Percentiles rank a stretch among this genome's conserved stretches.
These are phyloP conservation scores for Hiodon tergisus DNA, from an alignment of 2,113 vertebrate genomes.

Conservation along the genomic window DNA sequence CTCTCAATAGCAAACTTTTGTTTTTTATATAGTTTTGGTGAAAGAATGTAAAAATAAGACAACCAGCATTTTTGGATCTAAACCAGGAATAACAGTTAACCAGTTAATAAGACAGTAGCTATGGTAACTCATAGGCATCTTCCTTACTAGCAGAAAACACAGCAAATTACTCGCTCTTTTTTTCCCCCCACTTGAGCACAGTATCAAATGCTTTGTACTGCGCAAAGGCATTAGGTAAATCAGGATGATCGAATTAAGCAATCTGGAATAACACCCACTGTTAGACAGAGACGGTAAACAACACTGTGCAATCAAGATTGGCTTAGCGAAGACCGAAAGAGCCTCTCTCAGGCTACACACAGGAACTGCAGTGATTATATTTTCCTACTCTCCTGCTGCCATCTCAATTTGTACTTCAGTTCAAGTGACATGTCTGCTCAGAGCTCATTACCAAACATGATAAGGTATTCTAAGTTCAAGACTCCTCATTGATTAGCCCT, in stretches of 20 bases:
- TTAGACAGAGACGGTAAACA: neutral
- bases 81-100: too few species aligned
- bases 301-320: neutral
- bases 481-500: conserved; percentile 49
- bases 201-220: conserved; percentile 2
- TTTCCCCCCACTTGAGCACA: neutral
- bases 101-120: too few species aligned
- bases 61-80: too few species aligned
- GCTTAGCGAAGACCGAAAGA: conserved; percentile 33
- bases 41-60: too few species aligned
- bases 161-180: neutral
- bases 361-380: conserved; percentile 50
- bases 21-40: too few species aligned
- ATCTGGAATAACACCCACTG: conserved; percentile 13
- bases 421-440: conserved; percentile 43
- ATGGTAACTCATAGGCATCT: neutral
- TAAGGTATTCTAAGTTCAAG: conserved; percentile 60
- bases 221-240: conserved; percentile 14
- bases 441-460: conserved; percentile 67
- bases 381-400: conserved; percentile 22
- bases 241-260: neutral
- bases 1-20: too few species aligned
- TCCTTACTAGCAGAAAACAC: neutral
- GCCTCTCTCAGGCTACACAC: conserved; percentile 54
- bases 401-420: conserved; percentile 36